Conservation (phyloP, 2,888 invertebrate genomes). For the Anodontia alba region DNA sequence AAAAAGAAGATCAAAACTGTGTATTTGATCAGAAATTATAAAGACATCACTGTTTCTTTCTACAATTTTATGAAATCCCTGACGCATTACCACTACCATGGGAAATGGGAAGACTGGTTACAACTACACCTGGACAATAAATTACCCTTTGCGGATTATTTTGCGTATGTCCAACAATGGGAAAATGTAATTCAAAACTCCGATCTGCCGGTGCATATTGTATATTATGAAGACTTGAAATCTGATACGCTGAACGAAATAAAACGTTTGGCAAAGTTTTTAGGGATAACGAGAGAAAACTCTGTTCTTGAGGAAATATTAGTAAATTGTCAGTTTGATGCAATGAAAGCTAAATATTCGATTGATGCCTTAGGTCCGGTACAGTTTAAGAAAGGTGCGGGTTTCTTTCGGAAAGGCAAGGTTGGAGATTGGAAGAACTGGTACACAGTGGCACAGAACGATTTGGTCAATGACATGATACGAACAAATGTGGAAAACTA, state of each 20-base stretch:
- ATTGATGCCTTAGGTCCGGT: not conserved
- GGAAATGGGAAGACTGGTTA: conserved; percentile 14
- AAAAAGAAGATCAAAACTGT: not conserved
- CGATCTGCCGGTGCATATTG: not conserved
- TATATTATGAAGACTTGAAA: conserved; percentile 6
- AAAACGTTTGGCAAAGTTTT: not conserved
- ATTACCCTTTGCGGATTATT: not conserved
- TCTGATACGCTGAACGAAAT: not conserved
- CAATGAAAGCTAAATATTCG: not conserved
- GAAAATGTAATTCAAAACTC: not conserved
- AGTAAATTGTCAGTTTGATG: not conserved
- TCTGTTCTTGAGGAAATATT: not conserved
- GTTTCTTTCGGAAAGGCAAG: not conserved
- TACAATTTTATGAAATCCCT: conserved; percentile 13
- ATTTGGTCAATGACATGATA: not conserved
- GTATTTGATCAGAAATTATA: not conserved
- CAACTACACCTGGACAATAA: not conserved
- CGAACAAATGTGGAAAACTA: not conserved
- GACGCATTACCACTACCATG: conserved; percentile 9
- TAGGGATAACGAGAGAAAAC: not conserved
- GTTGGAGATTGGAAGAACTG: conserved; percentile 7
- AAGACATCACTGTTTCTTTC: conserved; percentile 8
- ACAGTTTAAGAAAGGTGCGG: not conserved
- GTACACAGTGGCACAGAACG: conserved; percentile 12
- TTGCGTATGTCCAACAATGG: not conserved